Evolutionary conservation across 2,888 invertebrate genomes (phyloP), one percentile per base, ranked within the genome.

Genomic region (Torymus tubicola): DNA sequence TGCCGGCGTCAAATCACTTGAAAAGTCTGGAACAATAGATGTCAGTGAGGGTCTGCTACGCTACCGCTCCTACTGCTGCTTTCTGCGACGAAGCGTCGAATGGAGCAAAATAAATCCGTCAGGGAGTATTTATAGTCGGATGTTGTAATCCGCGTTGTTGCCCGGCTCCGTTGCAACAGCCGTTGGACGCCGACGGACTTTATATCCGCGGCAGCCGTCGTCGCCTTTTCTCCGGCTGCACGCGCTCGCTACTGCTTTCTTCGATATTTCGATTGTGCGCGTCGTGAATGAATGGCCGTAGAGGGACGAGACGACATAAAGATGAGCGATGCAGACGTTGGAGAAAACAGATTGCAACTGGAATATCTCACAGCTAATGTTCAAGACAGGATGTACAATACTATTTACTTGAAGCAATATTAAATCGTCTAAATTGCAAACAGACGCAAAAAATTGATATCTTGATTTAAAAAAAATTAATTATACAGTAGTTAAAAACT

Each of bases 1-100:
- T 80, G 78, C 82, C 74, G 75, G 78, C 71, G 82, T 78, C 80
- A 82, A 82, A 80, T 82, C 80, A 82, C 80, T 80, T 65, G 79
- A 76, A 80, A 80, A 80, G 74, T 80, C 78, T 78, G 75, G 78
- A 82, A 82, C 77, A 79, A 82, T 82, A 79, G 77, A 80, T 80
- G 82, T 80, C 80, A 67, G 68, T 10, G 81, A 31, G 16, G 63
- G 13, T 10, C n/a, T 57, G n/a, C 31, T 16, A 24, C 60, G 50
- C 21, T 31, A 4, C 31, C 18, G 13, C 58, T 57, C 18, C 72
- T 55, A 18, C 58, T 57, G 31, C 72, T 55, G 31, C 73, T 31
- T 31, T 31, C 31, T 60, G 50, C 81, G 74, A 78, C 68, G 64
- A 63, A 24, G 69, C 78, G 74, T 63, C 80, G 76, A 77, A 65